A percentile compares a stretch with the other conserved stretches of the same genome.
These are phyloP conservation scores for Diachrysia chrysitis DNA, from an alignment of 2,888 invertebrate species.

Conservation along the genomic window DNA sequence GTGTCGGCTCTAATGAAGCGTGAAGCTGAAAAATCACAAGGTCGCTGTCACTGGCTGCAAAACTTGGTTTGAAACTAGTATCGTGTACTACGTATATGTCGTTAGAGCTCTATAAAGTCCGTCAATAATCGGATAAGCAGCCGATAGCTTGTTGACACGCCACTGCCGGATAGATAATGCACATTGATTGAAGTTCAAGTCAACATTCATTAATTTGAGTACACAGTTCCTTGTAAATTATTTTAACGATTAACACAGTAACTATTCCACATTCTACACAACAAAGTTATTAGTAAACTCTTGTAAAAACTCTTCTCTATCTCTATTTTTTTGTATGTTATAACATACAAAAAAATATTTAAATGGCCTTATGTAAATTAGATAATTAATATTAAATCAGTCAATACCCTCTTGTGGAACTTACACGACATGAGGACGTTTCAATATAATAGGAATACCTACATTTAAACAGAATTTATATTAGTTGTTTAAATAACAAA, in stretches of 20 bases:
- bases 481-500: background rate
- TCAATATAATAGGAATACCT: slow-evolving; percentile 15
- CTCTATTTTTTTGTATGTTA: too few relatives aligned
- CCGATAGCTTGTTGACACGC: slow-evolving; percentile 32
- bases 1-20: slow-evolving; percentile 38
- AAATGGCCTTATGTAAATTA: background rate
- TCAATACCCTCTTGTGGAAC: slow-evolving; percentile 40
- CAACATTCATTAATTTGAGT: slow-evolving; percentile 50
- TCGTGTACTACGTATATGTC: slow-evolving; percentile 14
- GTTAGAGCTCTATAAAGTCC: slow-evolving; percentile 29
- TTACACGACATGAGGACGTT: slow-evolving; percentile 22
- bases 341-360: background rate
- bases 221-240: slow-evolving; percentile 21
- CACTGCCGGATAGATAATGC: slow-evolving; percentile 37
- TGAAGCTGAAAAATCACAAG: slow-evolving; percentile 55
- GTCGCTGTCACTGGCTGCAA: slow-evolving; percentile 37
- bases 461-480: slow-evolving; percentile 2
- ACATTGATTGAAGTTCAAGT: slow-evolving; percentile 62
- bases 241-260: background rate
- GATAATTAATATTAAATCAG: slow-evolving; percentile 25
- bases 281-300: slow-evolving; percentile 4
- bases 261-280: background rate
- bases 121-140: slow-evolving; percentile 26
- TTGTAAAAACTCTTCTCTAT: too few relatives aligned
- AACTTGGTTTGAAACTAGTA: slow-evolving; percentile 4